These are phyloP conservation scores for Agrochola lychnidis DNA, from an alignment of 2,888 invertebrate genomes.

Conservation along the genomic window DNA sequence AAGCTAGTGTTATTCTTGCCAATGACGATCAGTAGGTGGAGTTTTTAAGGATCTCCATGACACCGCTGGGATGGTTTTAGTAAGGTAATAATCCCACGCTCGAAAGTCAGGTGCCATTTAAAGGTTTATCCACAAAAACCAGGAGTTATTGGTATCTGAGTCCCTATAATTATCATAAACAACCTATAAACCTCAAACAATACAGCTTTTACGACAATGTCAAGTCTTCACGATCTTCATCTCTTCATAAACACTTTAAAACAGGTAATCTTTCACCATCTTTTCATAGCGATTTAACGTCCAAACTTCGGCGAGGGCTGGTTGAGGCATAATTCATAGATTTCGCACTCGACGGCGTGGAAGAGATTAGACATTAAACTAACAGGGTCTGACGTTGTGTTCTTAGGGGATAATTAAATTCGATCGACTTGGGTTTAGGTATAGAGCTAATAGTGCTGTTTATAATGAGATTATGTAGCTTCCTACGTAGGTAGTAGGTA, in stretches of 20 bases:
- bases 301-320: slow-evolving; percentile 24
- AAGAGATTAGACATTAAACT: slow-evolving; percentile 59
- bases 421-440: slow-evolving; percentile 24
- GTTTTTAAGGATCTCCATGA: neutral
- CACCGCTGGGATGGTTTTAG: too few relatives aligned
- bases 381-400: slow-evolving; percentile 44
- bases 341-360: slow-evolving; percentile 56
- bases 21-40: neutral
- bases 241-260: slow-evolving; percentile 21
- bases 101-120: too few relatives aligned
- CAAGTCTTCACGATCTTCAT: neutral
- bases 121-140: too few relatives aligned
- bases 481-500: neutral
- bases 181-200: neutral
- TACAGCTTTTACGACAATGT: neutral
- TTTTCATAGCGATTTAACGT: slow-evolving; percentile 17
- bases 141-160: too few relatives aligned
- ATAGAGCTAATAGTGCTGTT: neutral
- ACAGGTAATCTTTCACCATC: slow-evolving; percentile 1
- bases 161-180: neutral
- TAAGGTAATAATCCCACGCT: too few relatives aligned
- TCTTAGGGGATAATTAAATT: slow-evolving; percentile 30
- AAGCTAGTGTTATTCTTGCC: neutral
- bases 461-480: slow-evolving; percentile 21
- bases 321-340: slow-evolving; percentile 60